Evolutionary conservation across 2,113 vertebrate genomes (phyloP).

Genomic region (Gymnarchus niloticus): DNA sequence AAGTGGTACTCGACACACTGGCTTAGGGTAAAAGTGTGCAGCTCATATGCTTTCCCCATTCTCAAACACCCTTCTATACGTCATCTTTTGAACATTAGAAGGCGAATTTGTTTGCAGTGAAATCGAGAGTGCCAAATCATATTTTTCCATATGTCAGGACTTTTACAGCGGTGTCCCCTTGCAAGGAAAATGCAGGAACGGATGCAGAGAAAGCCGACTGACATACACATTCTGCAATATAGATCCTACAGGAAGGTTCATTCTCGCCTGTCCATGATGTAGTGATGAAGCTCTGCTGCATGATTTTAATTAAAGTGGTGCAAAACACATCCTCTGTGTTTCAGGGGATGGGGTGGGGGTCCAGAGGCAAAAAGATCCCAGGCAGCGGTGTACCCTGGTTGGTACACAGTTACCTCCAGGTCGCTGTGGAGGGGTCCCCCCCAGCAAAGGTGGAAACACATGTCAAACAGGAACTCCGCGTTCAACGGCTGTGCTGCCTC

Average conservation of each 20-base stretch:
- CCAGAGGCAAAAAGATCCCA: no score
- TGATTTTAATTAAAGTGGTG: not conserved
- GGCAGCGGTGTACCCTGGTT: no score
- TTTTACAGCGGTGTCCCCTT: not conserved
- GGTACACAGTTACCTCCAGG: conserved; percentile 11
- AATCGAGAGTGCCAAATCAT: no score
- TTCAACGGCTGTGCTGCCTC: conserved; percentile 60
- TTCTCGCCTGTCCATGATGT: not conserved
- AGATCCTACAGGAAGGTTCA: not conserved
- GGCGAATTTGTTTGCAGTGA: no score
- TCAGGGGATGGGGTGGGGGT: not conserved
- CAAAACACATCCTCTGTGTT: not conserved
- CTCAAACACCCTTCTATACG: not conserved
- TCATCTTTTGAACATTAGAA: not conserved
- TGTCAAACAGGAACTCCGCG: conserved; percentile 66
- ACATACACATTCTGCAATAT: not conserved
- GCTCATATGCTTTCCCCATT: not conserved
- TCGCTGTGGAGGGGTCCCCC: conserved; percentile 24
- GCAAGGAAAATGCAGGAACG: not conserved
- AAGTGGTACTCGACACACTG: not conserved
- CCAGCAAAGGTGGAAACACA: conserved; percentile 56
- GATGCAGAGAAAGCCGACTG: not conserved
- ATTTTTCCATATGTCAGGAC: not conserved
- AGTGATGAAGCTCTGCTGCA: not conserved
- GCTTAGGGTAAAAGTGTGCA: not conserved